A percentile compares a stretch with the other conserved stretches of the same genome.
phyloP scores from a whole-genome alignment of 2,888 invertebrate genomes.

The Ochropleura leucogaster region DNA sequence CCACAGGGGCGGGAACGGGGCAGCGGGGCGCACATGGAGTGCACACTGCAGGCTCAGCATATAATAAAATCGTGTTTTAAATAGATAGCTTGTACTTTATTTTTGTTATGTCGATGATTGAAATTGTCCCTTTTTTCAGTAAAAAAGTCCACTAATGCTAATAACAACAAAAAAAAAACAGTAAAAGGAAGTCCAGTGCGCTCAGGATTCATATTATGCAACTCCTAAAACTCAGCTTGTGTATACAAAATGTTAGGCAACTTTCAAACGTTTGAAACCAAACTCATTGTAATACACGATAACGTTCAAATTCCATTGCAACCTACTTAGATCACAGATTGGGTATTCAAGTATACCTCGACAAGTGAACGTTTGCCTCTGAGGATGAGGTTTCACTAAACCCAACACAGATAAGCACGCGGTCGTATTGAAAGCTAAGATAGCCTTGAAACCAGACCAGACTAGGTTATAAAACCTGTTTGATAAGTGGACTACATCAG shows the following conservation, averaged over 20 bases:
- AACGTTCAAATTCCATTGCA: not conserved
- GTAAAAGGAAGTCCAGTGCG: no score
- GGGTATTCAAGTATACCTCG: not conserved
- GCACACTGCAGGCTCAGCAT: no score
- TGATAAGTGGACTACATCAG: conserved; percentile 1
- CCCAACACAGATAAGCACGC: not conserved
- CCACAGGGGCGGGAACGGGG: no score
- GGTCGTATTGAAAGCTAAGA: conserved; percentile 3
- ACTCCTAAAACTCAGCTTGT: not conserved
- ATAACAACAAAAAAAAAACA: no score
- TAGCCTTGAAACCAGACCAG: conserved; percentile 9
- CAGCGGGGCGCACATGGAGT: no score
- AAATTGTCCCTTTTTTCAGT: no score
- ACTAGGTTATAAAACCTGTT: conserved; percentile 25
- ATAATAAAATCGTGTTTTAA: no score
- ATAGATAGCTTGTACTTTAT: no score
- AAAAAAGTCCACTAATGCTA: no score
- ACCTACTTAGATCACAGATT: not conserved
- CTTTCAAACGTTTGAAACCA: not conserved
- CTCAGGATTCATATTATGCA: not conserved
- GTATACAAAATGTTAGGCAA: not conserved
- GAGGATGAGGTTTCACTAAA: not conserved
- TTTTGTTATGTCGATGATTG: no score
- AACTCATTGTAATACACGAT: not conserved
- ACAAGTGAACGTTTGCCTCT: not conserved